These are phyloP conservation scores for Nudaria mundana DNA, from an alignment of 2,888 invertebrate genomes.

Conservation along the genomic window DNA sequence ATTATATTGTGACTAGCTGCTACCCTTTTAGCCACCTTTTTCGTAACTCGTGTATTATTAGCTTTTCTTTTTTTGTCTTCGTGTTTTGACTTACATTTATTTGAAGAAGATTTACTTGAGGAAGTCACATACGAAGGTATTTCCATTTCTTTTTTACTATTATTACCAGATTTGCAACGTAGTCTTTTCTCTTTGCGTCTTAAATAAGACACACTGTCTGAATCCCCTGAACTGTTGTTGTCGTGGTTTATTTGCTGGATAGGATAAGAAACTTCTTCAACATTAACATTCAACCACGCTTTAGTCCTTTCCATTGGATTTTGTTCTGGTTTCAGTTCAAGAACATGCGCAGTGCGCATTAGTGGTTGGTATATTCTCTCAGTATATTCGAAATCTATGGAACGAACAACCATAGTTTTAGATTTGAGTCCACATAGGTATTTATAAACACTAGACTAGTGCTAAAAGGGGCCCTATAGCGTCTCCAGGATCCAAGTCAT, in stretches of 20 bases:
- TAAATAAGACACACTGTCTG: slow-evolving; percentile 31
- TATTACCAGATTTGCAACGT: slow-evolving; percentile 21
- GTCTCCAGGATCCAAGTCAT: too few relatives aligned
- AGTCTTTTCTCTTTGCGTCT: slow-evolving; percentile 33
- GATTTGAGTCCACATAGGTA: too few relatives aligned
- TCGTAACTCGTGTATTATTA: slow-evolving; percentile 35
- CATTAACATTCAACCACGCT: slow-evolving; percentile 50
- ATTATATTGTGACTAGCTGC: slow-evolving; percentile 30
- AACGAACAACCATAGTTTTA: too few relatives aligned
- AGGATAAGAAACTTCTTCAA: slow-evolving; percentile 33
- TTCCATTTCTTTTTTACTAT: slow-evolving; percentile 10
- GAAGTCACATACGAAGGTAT: slow-evolving; percentile 20
- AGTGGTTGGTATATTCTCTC: slow-evolving; percentile 24
- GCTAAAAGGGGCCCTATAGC: background rate
- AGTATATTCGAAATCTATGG: slow-evolving; percentile 33
- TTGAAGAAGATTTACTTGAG: slow-evolving; percentile 20
- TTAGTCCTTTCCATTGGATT: slow-evolving; percentile 45
- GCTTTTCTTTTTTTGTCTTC: slow-evolving; percentile 30
- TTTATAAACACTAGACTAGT: background rate
- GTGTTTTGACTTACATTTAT: slow-evolving; percentile 20
- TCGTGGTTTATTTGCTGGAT: slow-evolving; percentile 27
- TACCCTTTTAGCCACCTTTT: slow-evolving; percentile 36
- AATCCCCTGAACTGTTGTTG: slow-evolving; percentile 36
- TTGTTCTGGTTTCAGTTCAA: slow-evolving; percentile 15
- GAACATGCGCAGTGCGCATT: slow-evolving; percentile 7